Conservation (phyloP, 2,113 vertebrate genomes). For the Sorex fumeus region DNA sequence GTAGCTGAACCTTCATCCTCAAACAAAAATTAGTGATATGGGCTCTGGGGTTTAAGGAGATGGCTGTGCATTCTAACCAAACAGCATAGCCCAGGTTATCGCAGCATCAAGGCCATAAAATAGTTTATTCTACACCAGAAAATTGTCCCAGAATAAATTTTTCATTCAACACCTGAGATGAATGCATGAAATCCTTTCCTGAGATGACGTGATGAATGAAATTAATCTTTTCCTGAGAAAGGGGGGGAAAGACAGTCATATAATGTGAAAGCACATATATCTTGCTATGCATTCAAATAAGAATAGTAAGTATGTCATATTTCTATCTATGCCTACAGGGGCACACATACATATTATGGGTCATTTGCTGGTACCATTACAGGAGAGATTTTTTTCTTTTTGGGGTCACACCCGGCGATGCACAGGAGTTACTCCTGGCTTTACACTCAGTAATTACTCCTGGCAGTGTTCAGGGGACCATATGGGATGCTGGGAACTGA, state of each 20-base stretch:
- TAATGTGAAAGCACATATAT: background rate
- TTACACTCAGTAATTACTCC: too few species aligned
- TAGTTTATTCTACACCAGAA: background rate
- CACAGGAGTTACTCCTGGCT: too few species aligned
- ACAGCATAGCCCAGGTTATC: background rate
- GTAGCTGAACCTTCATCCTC: background rate
- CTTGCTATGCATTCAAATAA: background rate
- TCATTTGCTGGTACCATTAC: background rate
- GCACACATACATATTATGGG: background rate
- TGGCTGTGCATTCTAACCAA: background rate
- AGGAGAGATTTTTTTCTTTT: background rate
- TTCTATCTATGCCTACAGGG: background rate
- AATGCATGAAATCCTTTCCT: background rate
- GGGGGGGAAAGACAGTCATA: background rate
- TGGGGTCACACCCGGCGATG: too few species aligned
- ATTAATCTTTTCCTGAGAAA: too few species aligned
- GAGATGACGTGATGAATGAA: too few species aligned
- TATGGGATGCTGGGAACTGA: too few species aligned
- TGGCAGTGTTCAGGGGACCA: too few species aligned
- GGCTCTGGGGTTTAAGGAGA: background rate
- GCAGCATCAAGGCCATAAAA: background rate
- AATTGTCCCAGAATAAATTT: background rate
- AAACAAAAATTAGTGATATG: background rate
- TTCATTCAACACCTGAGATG: constrained; percentile 20
- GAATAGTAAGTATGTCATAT: background rate